Conservation (phyloP, 2,113 vertebrate genomes). For the Glaucomys volans region DNA sequence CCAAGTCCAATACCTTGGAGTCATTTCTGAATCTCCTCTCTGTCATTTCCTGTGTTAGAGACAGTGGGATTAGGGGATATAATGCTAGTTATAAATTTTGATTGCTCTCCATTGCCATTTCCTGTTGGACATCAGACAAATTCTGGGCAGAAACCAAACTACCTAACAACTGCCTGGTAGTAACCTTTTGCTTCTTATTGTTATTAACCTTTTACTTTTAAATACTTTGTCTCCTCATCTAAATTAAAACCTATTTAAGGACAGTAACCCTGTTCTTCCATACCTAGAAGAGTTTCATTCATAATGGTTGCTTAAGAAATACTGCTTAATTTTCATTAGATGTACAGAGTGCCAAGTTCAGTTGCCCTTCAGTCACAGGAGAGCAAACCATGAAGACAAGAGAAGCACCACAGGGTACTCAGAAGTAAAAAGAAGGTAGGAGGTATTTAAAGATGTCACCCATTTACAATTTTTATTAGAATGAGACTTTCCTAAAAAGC, state of each 20-base stretch:
- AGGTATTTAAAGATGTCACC: neutral
- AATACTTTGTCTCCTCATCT: neutral
- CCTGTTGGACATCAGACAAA: neutral
- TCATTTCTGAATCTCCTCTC: neutral
- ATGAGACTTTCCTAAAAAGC: neutral
- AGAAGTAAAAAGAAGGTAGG: neutral
- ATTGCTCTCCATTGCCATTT: neutral
- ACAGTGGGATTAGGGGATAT: neutral
- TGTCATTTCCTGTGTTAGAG: neutral
- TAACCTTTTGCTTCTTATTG: neutral
- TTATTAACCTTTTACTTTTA: neutral
- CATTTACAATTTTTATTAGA: conserved; percentile 20
- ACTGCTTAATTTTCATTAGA: neutral
- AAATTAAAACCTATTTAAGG: conserved; percentile 13
- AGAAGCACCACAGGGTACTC: neutral
- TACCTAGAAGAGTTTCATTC: neutral
- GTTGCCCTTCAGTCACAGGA: neutral
- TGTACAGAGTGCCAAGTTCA: neutral
- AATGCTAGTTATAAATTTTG: neutral
- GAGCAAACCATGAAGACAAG: neutral
- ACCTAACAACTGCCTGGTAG: neutral
- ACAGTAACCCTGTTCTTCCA: neutral
- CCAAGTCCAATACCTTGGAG: neutral
- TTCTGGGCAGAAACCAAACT: neutral
- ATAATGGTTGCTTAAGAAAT: neutral